Percentiles rank a stretch among this genome's conserved stretches.
phyloP scores from a whole-genome alignment of 2,797 vertebrate genomes.

The Hoplostethus atlanticus region DNA sequence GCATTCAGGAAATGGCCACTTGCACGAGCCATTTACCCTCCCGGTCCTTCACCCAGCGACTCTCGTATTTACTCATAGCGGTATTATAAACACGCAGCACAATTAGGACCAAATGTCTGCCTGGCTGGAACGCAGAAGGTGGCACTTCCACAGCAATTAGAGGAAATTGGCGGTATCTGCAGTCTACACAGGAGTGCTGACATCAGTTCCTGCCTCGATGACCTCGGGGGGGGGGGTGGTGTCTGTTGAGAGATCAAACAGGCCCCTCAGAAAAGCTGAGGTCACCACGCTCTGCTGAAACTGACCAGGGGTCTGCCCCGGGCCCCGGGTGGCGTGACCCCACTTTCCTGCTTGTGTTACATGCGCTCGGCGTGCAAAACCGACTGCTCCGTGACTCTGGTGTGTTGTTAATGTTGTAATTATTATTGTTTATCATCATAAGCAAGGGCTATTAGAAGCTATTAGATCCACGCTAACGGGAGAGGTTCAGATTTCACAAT shows the following conservation, averaged over 20 bases:
- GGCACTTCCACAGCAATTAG: conserved; percentile 76
- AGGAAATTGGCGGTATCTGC: conserved; percentile 72
- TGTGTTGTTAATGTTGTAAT: conserved; percentile 16
- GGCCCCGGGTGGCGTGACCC: conserved; percentile 50
- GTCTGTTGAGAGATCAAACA: conserved; percentile 77
- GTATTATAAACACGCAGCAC: conserved; percentile 50
- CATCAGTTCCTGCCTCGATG: conserved; percentile 72
- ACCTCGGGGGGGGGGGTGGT: conserved; percentile 57
- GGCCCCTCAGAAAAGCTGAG: conserved; percentile 59
- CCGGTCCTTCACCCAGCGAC: conserved; percentile 41
- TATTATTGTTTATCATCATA: conserved; percentile 27
- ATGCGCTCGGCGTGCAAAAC: conserved; percentile 29
- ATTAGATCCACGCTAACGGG: conserved; percentile 8
- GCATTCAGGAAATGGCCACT: conserved; percentile 77
- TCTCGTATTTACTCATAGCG: conserved; percentile 57
- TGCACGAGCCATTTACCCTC: conserved; percentile 63
- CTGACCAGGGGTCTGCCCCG: conserved; percentile 70
- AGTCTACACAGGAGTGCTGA: conserved; percentile 66
- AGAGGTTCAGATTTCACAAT: conserved; percentile 22
- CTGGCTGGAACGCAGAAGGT: conserved; percentile 60
- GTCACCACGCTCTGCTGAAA: conserved; percentile 69
- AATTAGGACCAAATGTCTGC: conserved; percentile 73
- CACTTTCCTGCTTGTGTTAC: conserved; percentile 66
- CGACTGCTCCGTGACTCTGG: conserved; percentile 52
- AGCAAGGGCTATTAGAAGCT: conserved; percentile 14